These are phyloP conservation scores for Drosophila multiciliata DNA, from an alignment of 2,888 invertebrate genomes.

Conservation along the genomic window DNA sequence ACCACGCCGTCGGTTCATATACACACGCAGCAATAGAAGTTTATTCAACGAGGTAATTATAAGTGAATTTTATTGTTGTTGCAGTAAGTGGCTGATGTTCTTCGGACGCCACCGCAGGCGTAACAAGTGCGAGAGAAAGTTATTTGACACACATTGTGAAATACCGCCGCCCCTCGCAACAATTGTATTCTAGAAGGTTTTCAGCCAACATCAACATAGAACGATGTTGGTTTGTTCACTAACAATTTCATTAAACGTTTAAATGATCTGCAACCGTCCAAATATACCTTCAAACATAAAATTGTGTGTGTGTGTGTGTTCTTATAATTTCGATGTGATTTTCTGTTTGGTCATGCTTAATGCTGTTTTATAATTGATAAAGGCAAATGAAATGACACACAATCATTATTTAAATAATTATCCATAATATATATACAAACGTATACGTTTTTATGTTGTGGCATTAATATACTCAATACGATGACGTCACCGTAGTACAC, in stretches of 20 bases:
- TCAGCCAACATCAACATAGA: slow-evolving; percentile 5
- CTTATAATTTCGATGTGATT: slow-evolving; percentile 7
- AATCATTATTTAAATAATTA: slow-evolving; percentile 31
- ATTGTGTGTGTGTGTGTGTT: background rate
- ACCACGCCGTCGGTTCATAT: background rate
- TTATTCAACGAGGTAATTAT: slow-evolving; percentile 68
- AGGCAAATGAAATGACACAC: slow-evolving; percentile 28
- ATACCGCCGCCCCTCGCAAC: slow-evolving; percentile 14
- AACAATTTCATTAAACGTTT: slow-evolving; percentile 44
- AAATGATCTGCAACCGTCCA: slow-evolving; percentile 1
- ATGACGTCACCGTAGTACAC: slow-evolving; percentile 44
- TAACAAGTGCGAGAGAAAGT: slow-evolving; percentile 59
- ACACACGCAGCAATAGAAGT: slow-evolving; percentile 10
- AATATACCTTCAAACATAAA: slow-evolving; percentile 45
- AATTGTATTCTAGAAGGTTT: slow-evolving; percentile 27
- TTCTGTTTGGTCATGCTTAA: slow-evolving; percentile 66
- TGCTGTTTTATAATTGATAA: slow-evolving; percentile 68
- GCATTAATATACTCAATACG: background rate
- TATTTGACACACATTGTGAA: slow-evolving; percentile 63
- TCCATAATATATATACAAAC: slow-evolving; percentile 12
- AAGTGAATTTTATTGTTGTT: slow-evolving; percentile 58
- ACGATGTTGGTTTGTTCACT: slow-evolving; percentile 2
- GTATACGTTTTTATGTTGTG: slow-evolving; percentile 7
- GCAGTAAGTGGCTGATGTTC: slow-evolving; percentile 25
- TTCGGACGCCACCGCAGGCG: slow-evolving; percentile 33